phyloP scores from a whole-genome alignment of 2,113 vertebrate genomes.

The Manacus vitellinus region DNA sequence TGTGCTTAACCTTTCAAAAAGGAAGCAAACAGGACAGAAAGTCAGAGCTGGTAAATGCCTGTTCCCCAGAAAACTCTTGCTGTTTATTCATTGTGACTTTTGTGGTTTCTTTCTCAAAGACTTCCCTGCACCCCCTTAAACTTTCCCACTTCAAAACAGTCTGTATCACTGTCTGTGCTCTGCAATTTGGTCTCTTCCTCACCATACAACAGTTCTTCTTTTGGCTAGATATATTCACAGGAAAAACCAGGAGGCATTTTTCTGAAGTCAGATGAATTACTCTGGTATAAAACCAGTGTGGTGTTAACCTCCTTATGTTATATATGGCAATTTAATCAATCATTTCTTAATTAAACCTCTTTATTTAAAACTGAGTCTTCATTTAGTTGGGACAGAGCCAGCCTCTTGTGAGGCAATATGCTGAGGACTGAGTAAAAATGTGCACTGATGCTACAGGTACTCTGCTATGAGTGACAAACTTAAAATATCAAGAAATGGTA shows the following conservation, averaged over 20 bases:
- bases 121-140: neutral
- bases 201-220: neutral
- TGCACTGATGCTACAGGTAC: neutral
- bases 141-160: neutral
- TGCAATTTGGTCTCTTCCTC: neutral
- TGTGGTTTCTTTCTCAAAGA: neutral
- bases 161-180: neutral
- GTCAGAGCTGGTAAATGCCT: neutral
- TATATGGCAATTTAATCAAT: neutral
- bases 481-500: neutral
- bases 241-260: neutral
- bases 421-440: neutral
- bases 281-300: neutral
- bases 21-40: neutral
- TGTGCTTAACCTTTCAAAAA: neutral
- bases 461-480: neutral
- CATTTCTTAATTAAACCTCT: neutral
- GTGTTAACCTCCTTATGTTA: neutral
- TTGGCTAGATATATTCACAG: neutral
- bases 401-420: rapidly evolving
- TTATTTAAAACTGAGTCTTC: neutral
- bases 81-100: neutral
- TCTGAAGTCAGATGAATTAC: neutral
- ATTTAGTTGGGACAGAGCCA: neutral
- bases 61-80: neutral